Evolutionary conservation across 2,113 vertebrate genomes (phyloP).

Genomic region (Erythrolamprus reginae): DNA sequence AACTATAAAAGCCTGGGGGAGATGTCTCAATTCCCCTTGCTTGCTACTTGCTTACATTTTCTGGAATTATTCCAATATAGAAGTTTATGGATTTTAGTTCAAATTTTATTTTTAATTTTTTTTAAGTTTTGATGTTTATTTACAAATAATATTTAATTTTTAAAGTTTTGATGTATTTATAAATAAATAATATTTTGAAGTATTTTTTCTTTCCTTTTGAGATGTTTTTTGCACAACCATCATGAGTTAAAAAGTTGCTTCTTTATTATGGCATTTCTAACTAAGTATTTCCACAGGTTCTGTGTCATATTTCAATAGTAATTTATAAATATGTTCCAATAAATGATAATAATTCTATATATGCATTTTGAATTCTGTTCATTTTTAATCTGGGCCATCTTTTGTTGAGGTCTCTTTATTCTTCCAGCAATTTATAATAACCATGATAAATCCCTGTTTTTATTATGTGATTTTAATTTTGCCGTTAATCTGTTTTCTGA

Average conservation of each 20-base stretch:
- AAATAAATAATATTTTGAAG: neutral
- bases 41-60: neutral
- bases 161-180: neutral
- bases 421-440: neutral
- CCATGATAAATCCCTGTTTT: neutral
- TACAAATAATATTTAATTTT: neutral
- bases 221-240: neutral
- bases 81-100: neutral
- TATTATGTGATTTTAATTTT: neutral
- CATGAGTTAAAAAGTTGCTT: neutral
- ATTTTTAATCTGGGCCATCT: neutral
- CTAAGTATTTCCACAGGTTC: neutral
- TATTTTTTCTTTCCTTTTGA: neutral
- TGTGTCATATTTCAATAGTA: neutral
- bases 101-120: neutral
- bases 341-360: neutral
- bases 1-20: too few species aligned
- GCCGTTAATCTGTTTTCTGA: neutral
- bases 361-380: neutral
- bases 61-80: neutral
- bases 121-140: too few species aligned
- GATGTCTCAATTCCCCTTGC: too few species aligned
- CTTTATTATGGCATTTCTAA: neutral
- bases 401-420: neutral
- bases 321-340: neutral